Evolutionary conservation across 2,888 invertebrate genomes (phyloP), one percentile per base, ranked within the genome.

Genomic region (Meghimatium bilineatum): DNA sequence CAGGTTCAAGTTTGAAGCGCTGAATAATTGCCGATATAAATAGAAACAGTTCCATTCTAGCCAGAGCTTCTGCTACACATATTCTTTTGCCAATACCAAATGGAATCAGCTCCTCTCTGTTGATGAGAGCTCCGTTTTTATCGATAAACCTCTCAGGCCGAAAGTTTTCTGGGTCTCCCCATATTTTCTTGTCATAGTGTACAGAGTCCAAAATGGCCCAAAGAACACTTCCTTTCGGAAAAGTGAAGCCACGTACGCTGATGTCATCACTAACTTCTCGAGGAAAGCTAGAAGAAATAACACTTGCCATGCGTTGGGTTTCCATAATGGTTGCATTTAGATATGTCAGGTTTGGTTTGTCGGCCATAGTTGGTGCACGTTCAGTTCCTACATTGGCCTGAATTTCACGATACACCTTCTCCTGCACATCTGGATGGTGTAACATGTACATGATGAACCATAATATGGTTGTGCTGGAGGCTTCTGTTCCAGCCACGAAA

Each of bases 391-490:
- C 93, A 72, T 94, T 91, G 5, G 86, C 85, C 17, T 86, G 79
- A 14, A 87, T 85, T 49, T 87, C 87, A 56, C 69, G 32, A 20
- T 80, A 72, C 23, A 81, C 67, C 32, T 76, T 83, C 32, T 82
- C 79, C 49, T 85, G 86, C 23, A 86, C 95, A 26, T 96, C 95
- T 67, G 96, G 96, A 91, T 97, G 95, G 75, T 96, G 95, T 14
- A 96, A 97, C 92, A 97, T 95, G 90, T 97, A 94, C 87, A 96
- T 96, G 8, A 97, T 94, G 86, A 96, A 96, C 95, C 97, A 97
- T 91, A 96, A 96, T 3, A 77, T 77, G 38, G 77, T 77, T 8
- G 77, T 77, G 23, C 77, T 77, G 2, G 77, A 63, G 34, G 77
- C 63, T 26, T 77, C 77, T 20, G 77, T 77, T 29, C 77, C 77